These are phyloP conservation scores for Orthonyx spaldingii DNA, from an alignment of 2,113 vertebrate species.

Conservation along the genomic window DNA sequence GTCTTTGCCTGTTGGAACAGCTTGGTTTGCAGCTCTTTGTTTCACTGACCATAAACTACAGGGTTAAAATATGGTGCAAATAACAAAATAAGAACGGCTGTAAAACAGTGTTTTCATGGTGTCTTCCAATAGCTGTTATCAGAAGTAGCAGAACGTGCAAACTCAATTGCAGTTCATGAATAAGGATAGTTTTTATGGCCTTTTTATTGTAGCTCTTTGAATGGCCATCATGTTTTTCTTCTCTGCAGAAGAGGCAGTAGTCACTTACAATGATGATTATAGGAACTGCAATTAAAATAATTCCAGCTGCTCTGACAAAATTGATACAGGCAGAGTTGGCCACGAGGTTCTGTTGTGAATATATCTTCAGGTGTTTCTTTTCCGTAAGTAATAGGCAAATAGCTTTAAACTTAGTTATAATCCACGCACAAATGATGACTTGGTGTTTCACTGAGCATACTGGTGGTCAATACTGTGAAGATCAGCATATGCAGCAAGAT, in stretches of 20 bases:
- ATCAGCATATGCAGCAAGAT: slow-evolving; percentile 56
- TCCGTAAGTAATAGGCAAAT: slow-evolving; percentile 25
- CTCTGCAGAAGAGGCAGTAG: slow-evolving; percentile 60
- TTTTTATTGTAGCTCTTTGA: slow-evolving; percentile 66
- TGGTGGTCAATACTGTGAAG: neutral
- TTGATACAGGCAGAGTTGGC: slow-evolving; percentile 4
- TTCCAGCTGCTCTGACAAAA: slow-evolving; percentile 19
- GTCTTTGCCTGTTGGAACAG: neutral
- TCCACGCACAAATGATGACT: neutral
- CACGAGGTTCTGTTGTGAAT: slow-evolving; percentile 10
- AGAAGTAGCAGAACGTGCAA: slow-evolving; percentile 66
- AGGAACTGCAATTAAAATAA: slow-evolving; percentile 47
- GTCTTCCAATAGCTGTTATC: slow-evolving; percentile 45
- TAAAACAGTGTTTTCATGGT: neutral
- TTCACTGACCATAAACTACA: slow-evolving; percentile 69
- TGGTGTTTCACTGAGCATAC: neutral
- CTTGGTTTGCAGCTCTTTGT: slow-evolving; percentile 52
- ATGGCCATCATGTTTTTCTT: slow-evolving; percentile 55
- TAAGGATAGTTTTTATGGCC: slow-evolving; percentile 55
- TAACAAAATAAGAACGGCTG: slow-evolving; percentile 60
- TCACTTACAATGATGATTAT: slow-evolving; percentile 30
- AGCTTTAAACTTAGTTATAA: slow-evolving; percentile 36
- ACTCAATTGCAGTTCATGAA: slow-evolving; percentile 63
- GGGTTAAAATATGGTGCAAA: slow-evolving; percentile 67
- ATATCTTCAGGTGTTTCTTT: neutral